Evolutionary conservation across 2,797 vertebrate species (phyloP).

Genomic region (Chloroceryle inda): DNA sequence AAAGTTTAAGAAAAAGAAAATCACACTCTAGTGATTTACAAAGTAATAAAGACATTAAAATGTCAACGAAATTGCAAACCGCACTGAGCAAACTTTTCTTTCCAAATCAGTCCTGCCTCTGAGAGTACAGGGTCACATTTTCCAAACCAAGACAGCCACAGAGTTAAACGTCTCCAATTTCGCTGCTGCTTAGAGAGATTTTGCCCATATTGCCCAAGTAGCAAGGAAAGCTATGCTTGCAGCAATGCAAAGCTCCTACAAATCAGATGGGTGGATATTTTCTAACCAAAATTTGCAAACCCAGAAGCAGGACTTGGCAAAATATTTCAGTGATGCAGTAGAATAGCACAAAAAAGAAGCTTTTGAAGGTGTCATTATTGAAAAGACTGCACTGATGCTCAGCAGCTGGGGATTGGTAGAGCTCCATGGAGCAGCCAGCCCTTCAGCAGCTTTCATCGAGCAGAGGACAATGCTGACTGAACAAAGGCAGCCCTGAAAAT

Average conservation of each 20-base stretch:
- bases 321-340: background rate
- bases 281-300: background rate
- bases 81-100: conserved; percentile 30
- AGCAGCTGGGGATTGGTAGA: background rate
- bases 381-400: background rate
- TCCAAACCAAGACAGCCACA: background rate
- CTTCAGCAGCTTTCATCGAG: background rate
- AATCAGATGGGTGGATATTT: background rate
- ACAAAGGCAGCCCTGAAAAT: background rate
- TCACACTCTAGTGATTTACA: background rate
- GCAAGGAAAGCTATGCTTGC: background rate
- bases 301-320: background rate
- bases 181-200: background rate
- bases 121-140: conserved; percentile 31
- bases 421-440: rapidly evolving
- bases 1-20: background rate
- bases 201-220: background rate
- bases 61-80: background rate
- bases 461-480: background rate
- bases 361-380: background rate
- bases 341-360: background rate
- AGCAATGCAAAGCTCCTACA: background rate
- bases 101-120: background rate
- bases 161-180: background rate
- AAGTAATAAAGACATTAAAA: background rate